These are phyloP conservation scores for Chroicocephalus ridibundus DNA, from an alignment of 2,113 vertebrate species.

Conservation along the genomic window DNA sequence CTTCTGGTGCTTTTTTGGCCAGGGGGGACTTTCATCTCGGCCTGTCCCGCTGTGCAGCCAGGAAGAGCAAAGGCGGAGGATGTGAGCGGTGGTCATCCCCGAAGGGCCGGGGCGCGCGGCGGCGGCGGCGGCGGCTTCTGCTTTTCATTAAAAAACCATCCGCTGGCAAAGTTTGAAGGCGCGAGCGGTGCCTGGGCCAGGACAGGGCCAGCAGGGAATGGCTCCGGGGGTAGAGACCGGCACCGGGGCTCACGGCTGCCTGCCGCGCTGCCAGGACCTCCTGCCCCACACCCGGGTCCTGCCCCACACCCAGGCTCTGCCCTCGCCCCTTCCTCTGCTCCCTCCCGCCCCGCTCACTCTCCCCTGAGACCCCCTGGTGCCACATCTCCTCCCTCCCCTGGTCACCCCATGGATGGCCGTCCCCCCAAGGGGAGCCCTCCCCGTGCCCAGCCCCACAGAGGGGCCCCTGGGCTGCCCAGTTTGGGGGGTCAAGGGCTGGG, in stretches of 20 bases:
- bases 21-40: slow-evolving; percentile 28
- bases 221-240: fast-evolving
- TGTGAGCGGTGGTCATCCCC: slow-evolving; percentile 56
- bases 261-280: not conserved
- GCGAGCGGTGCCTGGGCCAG: not conserved
- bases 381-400: not conserved
- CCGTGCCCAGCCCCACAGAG: fast-evolving
- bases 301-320: not conserved
- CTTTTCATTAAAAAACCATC: slow-evolving; percentile 61
- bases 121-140: not conserved
- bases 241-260: not conserved
- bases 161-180: not conserved
- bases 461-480: not conserved
- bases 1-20: not conserved
- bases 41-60: not conserved
- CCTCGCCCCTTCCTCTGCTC: not conserved
- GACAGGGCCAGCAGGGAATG: not conserved
- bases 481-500: not conserved
- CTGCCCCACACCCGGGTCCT: not conserved
- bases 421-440: not conserved
- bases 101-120: not conserved
- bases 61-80: slow-evolving; percentile 32
- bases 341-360: not conserved
- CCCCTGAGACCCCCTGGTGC: fast-evolving
- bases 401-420: fast-evolving